Evolutionary conservation across 2,888 invertebrate species (phyloP).

Genomic region (Leptopilina drosophilae): DNA sequence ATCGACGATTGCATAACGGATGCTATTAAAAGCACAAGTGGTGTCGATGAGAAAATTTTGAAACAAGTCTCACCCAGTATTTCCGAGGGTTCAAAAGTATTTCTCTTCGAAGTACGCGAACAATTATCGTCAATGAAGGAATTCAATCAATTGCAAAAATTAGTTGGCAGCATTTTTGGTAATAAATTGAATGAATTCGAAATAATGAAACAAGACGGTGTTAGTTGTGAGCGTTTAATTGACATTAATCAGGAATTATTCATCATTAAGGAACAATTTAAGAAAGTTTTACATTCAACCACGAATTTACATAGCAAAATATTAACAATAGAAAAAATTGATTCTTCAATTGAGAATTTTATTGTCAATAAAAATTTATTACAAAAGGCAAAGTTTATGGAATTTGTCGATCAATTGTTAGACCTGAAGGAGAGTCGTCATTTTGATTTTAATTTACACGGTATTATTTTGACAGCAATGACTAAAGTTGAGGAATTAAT

Average conservation of each 20-base stretch:
- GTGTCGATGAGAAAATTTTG: not conserved
- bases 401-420: slow-evolving; percentile 10
- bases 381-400: slow-evolving; percentile 2
- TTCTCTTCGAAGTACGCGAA: slow-evolving; percentile 23
- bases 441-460: not conserved
- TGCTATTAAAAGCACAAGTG: not conserved
- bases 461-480: slow-evolving; percentile 6
- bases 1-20: not conserved
- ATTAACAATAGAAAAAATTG: not conserved
- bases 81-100: slow-evolving; percentile 26
- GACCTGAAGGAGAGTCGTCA: not conserved
- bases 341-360: not conserved
- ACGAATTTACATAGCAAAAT: not conserved
- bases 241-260: not conserved
- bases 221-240: not conserved
- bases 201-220: slow-evolving; percentile 2
- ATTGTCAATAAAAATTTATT: not conserved
- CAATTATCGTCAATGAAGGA: not conserved
- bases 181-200: not conserved
- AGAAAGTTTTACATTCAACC: not conserved
- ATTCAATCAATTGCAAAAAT: slow-evolving; percentile 10
- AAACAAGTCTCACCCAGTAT: slow-evolving; percentile 19
- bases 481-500: slow-evolving; percentile 3
- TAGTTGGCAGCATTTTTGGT: not conserved
- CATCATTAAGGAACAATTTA: not conserved